These are phyloP conservation scores for Arion vulgaris DNA, from an alignment of 1,140 invertebrate genomes.

Conservation along the genomic window DNA sequence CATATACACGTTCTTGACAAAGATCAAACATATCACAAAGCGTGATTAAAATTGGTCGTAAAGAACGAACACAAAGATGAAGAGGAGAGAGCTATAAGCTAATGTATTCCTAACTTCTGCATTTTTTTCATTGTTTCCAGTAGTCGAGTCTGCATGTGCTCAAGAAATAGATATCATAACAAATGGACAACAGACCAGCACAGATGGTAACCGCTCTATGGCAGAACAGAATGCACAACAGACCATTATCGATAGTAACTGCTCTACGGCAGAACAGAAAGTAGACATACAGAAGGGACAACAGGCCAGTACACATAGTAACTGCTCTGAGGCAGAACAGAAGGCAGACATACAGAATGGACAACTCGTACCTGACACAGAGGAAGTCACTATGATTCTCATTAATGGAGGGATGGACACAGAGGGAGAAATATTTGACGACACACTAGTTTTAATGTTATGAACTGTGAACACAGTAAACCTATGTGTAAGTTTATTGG, in stretches of 20 bases:
- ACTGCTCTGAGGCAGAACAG: too few species aligned
- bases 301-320: neutral
- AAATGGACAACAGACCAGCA: slow-evolving; percentile 21
- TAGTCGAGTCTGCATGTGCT: slow-evolving; percentile 23
- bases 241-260: neutral
- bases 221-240: too few species aligned
- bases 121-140: slow-evolving; percentile 13
- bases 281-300: slow-evolving; percentile 27
- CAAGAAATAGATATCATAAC: slow-evolving; percentile 32
- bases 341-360: neutral
- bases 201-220: too few species aligned
- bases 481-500: too few species aligned
- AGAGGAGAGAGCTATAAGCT: too few species aligned
- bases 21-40: too few species aligned
- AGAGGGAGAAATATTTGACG: slow-evolving; percentile 72
- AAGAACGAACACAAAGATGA: too few species aligned
- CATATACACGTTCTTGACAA: too few species aligned
- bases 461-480: neutral
- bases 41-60: too few species aligned
- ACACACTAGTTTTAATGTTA: slow-evolving; percentile 58
- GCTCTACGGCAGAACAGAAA: slow-evolving; percentile 22
- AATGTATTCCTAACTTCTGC: too few species aligned
- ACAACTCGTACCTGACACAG: neutral
- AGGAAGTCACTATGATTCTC: slow-evolving; percentile 53
- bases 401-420: slow-evolving; percentile 72